These are phyloP conservation scores for Monomorium pharaonis DNA, from an alignment of 1,140 invertebrate genomes.

Conservation along the genomic window DNA sequence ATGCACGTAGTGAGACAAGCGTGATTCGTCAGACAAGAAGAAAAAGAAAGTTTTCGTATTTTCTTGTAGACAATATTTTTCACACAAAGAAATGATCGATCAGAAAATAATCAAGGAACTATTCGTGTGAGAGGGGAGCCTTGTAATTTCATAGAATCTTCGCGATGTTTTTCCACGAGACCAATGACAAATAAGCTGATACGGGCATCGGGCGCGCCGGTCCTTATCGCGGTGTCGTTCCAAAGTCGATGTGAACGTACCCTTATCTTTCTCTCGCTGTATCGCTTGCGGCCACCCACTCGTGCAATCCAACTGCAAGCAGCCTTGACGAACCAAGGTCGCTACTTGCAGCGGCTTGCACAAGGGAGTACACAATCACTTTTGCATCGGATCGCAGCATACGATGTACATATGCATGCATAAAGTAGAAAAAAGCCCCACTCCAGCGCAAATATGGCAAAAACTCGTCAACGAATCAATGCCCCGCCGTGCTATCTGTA, in stretches of 20 bases:
- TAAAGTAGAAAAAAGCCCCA: slow-evolving; percentile 14
- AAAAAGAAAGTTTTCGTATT: background rate
- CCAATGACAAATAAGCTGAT: slow-evolving; percentile 21
- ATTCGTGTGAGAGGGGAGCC: background rate
- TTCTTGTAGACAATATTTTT: background rate
- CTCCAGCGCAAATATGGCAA: background rate
- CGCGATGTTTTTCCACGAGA: background rate
- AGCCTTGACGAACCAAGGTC: slow-evolving; percentile 77
- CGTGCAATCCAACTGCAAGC: slow-evolving; percentile 66
- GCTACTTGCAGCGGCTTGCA: slow-evolving; percentile 69
- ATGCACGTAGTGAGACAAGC: background rate
- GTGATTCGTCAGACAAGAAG: background rate
- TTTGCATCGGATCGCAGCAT: slow-evolving; percentile 63
- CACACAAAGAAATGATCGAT: background rate
- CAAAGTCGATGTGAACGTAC: slow-evolving; percentile 67
- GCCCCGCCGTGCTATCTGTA: background rate
- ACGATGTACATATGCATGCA: slow-evolving; percentile 15
- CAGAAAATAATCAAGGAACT: background rate
- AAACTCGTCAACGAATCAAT: slow-evolving; percentile 10
- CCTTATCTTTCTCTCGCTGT: slow-evolving; percentile 65
- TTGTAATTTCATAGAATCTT: background rate
- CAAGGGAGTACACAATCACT: slow-evolving; percentile 70
- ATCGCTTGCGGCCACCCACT: slow-evolving; percentile 68
- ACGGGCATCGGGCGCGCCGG: background rate
- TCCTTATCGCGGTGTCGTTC: background rate